Base-by-base conservation (phyloP, 2,797 vertebrate species). In the Cercopithecus neglectus region DNA sequence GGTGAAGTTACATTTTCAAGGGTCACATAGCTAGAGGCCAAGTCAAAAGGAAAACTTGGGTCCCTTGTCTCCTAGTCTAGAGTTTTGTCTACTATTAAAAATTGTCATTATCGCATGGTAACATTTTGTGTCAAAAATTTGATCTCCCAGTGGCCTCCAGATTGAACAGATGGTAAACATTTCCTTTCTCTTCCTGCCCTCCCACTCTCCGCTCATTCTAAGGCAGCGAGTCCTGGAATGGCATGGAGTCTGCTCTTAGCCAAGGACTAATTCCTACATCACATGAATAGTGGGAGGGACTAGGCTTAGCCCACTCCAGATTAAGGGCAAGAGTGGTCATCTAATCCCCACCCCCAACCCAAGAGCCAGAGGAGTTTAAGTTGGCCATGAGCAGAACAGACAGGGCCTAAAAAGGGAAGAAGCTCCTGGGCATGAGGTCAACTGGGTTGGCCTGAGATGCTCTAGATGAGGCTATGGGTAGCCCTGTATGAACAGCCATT, bases 81-180 rank as follows among this genome's bases (percentile, higher is more conserved):
- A 89, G 72, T 67, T 90, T 89, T 81, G 67, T 5, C 86, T 95
- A 72, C 48, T 91, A 85, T n/a, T 92, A 91, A 96, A 96, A 91
- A 72, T 83, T 91, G 67, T 61, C 93, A 46, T 96, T 95, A 78
- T 95, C 16, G 46, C 83, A 33, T 91, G 93, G 89, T 93, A 96
- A 94, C 86, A 94, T 93, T 96, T 64, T 89, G 39, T 97, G 95
- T 95, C 89, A 97, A 96, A 96, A 92, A 94, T 80, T 67, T 96
- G 93, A 96, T 98, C 95, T 95, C 91, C 75, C 11, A 24, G 83
- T 87, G 91, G 91, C 96, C 83, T 96, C 79, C 89, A 94, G 89
- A 92, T 96, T 84, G 95, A 97, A 75, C 97, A 98, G 97, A 97
- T 98, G 97, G 96, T 83, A 97, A 93, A 96, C 83, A 90, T 96